Evolutionary conservation across 2,113 vertebrate genomes (phyloP), one percentile per base, ranked within the genome.

Genomic region (Seriola rivoliana): DNA sequence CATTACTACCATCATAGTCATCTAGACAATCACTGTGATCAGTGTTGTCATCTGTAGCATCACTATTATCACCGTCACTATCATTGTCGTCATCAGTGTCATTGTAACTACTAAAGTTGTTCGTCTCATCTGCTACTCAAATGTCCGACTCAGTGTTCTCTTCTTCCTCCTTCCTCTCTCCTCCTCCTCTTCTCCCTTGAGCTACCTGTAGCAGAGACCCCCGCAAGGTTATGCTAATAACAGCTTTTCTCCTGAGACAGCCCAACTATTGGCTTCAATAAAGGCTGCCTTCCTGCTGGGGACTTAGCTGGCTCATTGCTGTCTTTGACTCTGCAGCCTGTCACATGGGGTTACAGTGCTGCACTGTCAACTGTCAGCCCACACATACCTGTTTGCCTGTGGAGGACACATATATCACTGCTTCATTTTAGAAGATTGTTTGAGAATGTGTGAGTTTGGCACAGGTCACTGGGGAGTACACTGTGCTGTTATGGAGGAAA

Each of bases 311-410:
- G 80, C 70, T 76, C 71, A 70, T 50, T 64, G 74, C 77, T 78
- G 55, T 73, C 84, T 87, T 85, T 84, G 80, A 84, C 85, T 82
- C 75, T 8, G 12, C 60, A 85, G 74, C 40, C 78, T 90, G 88
- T 85, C 87, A 80, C 78, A 84, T 59, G 34, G 38, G 32, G 58
- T 78, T 84, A 88, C 57, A 80, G 71, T 1, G 13, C 52, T 38
- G 55, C 3, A 16, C 73, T 78, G 80, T 75, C 71, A 71, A 44
- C 42, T 74, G 88, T 83, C 89, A 85, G 69, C 76, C 66, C 82
- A 77, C 78, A 71, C 71, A 19, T 71, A 85, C 82, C 87, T 82
- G 78, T 85, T 80, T 83, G 52, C 76, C 58, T 34, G 34, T 36
- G 40, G 73, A 87, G 29, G 68, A 71, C 73, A 17, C 44, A 78